Base-by-base conservation (phyloP, 2,113 vertebrate species). In the Etia nguti region DNA sequence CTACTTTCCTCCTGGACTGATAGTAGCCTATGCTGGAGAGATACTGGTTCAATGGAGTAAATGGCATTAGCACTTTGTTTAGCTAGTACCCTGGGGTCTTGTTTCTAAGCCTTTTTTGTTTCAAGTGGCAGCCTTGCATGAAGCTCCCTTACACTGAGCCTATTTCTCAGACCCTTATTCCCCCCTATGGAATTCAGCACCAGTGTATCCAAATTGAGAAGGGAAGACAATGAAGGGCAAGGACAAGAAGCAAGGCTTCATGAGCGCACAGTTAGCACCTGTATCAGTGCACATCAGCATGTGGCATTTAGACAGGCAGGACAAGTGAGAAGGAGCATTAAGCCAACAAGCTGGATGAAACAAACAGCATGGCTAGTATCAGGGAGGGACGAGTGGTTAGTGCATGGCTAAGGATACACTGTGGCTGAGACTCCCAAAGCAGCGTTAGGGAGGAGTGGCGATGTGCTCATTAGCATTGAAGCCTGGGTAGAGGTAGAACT, bases 81-180 rank as follows among this genome's bases (percentile, higher is more conserved):
- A 54, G n/a, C 46, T 62, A 22, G 81, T 52, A 88, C 93, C 95
- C 92, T 57, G 73, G 91, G 92, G 94, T 90, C 92, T 88, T 90
- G 91, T 93, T 93, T 90, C 86, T 84, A 59, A 92, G 84, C 85
- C 90, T 92, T 92, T 91, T 94, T 94, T 94, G 88, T 95, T 92
- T 93, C 92, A 92, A 92, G 92, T 92, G 86, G 91, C 90, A 93
- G 94, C 87, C 89, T 92, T 85, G 90, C 86, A 48, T 93, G 91
- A 94, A 91, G 91, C 89, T 88, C 62, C 88, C 57, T 90, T 88
- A 89, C 73, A 81, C 79, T 56, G 55, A 88, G 73, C 43, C 88
- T 68, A 81, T 92, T 92, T 80, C 92, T 92, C 88, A 68, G 80
- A 65, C 82, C 91, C 68, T 88, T 88, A 91, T 90, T 83, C 68